These are phyloP conservation scores for Eumerus sabulonum DNA, from an alignment of 2,888 invertebrate species.

Conservation along the genomic window DNA sequence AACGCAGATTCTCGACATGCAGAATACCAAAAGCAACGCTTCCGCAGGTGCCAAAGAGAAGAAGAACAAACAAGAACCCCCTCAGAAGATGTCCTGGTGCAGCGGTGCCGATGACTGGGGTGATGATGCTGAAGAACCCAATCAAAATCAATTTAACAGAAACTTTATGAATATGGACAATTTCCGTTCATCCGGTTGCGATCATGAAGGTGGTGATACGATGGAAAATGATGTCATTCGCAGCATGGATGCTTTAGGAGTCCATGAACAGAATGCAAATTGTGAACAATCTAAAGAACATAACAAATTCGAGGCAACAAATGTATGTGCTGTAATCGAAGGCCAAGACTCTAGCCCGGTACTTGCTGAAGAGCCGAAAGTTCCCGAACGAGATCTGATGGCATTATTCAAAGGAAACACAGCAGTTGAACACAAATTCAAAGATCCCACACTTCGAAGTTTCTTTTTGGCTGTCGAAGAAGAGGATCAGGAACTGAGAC, in stretches of 20 bases:
- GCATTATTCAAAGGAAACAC: slow-evolving; percentile 85
- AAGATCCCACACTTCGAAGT: slow-evolving; percentile 79
- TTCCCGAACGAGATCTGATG: slow-evolving; percentile 85
- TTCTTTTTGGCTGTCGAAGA: slow-evolving; percentile 83
- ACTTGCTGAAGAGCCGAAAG: slow-evolving; percentile 86
- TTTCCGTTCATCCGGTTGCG: slow-evolving; percentile 79
- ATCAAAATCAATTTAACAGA: slow-evolving; percentile 85
- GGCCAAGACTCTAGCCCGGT: slow-evolving; percentile 89
- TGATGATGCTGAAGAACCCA: slow-evolving; percentile 77
- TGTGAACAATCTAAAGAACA: slow-evolving; percentile 75
- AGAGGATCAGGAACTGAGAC: slow-evolving; percentile 78
- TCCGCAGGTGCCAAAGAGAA: slow-evolving; percentile 56
- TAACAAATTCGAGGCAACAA: slow-evolving; percentile 81
- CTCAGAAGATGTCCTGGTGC: slow-evolving; percentile 84
- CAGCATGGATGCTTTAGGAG: slow-evolving; percentile 81
- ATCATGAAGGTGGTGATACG: slow-evolving; percentile 83
- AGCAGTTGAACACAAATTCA: slow-evolving; percentile 74
- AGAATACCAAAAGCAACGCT: slow-evolving; percentile 72
- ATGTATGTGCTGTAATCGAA: slow-evolving; percentile 90
- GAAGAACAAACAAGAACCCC: slow-evolving; percentile 71
- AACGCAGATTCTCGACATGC: slow-evolving; percentile 84
- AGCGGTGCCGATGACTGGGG: slow-evolving; percentile 89
- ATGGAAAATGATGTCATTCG: slow-evolving; percentile 81
- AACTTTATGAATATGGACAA: slow-evolving; percentile 81
- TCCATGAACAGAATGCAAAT: slow-evolving; percentile 81